These are phyloP conservation scores for Grus americana DNA, from an alignment of 2,113 vertebrate species.

Conservation along the genomic window DNA sequence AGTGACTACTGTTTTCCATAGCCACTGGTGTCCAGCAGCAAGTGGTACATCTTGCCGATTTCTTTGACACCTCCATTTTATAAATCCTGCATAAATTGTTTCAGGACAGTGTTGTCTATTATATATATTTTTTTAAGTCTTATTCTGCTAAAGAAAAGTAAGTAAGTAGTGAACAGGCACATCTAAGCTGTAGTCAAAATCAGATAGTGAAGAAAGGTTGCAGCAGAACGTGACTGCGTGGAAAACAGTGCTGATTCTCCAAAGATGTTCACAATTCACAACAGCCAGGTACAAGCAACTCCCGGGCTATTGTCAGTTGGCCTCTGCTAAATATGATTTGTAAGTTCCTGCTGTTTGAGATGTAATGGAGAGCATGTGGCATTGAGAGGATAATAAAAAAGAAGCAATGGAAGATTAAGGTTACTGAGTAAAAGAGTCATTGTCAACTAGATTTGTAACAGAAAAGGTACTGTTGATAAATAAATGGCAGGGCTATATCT, in stretches of 20 bases:
- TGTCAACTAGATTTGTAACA: slow-evolving; percentile 6
- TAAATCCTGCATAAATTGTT: not conserved
- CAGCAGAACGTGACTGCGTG: not conserved
- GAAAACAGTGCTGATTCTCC: not conserved
- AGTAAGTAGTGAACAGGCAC: not conserved
- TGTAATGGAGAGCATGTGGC: not conserved
- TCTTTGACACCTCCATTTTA: not conserved
- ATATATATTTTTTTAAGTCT: not conserved
- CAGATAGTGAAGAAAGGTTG: not conserved
- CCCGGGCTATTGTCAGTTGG: not conserved
- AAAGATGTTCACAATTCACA: not conserved
- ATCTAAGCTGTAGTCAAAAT: not conserved
- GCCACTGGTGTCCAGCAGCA: not conserved
- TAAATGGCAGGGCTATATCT: slow-evolving; percentile 4
- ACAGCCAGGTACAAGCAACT: not conserved
- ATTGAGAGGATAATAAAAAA: slow-evolving; percentile 37
- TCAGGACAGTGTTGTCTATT: not conserved
- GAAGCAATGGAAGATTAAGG: slow-evolving; percentile 28
- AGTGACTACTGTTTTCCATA: not conserved
- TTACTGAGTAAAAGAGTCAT: not conserved
- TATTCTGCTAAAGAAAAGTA: not conserved
- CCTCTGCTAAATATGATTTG: not conserved
- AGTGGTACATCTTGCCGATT: not conserved
- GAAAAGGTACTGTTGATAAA: slow-evolving; percentile 31
- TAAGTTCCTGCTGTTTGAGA: not conserved